A percentile compares a stretch with the other conserved stretches of the same genome.
Conservation (phyloP, 2,797 vertebrate species). For the Pseudochromis fuscus region DNA sequence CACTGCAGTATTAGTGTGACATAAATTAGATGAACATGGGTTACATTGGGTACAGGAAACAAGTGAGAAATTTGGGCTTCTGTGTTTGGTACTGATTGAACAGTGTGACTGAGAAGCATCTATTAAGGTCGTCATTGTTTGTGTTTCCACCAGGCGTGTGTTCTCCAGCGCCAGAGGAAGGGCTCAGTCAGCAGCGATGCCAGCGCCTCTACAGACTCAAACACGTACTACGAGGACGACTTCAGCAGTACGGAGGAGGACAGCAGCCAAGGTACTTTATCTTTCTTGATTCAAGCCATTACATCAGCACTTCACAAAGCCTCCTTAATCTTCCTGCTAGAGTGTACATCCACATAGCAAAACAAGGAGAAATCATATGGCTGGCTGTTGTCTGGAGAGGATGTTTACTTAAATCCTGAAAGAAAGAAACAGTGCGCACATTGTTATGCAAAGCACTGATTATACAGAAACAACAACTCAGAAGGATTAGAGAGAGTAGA, state of each 20-base stretch:
- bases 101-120: neutral
- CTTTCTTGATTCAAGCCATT: conserved; percentile 12
- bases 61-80: no score
- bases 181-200: conserved; percentile 98
- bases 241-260: conserved; percentile 99
- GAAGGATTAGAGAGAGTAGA: neutral
- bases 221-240: conserved; percentile 99
- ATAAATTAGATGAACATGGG: no score
- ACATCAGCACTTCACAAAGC: neutral
- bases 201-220: conserved; percentile 98
- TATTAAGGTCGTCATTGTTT: neutral
- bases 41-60: no score
- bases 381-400: neutral
- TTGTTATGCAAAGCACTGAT: neutral
- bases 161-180: conserved; percentile 97
- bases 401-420: neutral
- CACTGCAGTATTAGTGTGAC: neutral
- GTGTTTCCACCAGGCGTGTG: conserved; percentile 88
- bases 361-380: neutral
- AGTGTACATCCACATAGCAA: conserved; percentile 18
- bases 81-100: neutral
- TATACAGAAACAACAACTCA: conserved; percentile 2
- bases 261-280: conserved; percentile 94
- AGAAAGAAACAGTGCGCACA: neutral
- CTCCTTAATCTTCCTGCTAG: conserved; percentile 10